These are phyloP conservation scores for Popillia japonica DNA, from an alignment of 1,140 invertebrate genomes.

Conservation along the genomic window DNA sequence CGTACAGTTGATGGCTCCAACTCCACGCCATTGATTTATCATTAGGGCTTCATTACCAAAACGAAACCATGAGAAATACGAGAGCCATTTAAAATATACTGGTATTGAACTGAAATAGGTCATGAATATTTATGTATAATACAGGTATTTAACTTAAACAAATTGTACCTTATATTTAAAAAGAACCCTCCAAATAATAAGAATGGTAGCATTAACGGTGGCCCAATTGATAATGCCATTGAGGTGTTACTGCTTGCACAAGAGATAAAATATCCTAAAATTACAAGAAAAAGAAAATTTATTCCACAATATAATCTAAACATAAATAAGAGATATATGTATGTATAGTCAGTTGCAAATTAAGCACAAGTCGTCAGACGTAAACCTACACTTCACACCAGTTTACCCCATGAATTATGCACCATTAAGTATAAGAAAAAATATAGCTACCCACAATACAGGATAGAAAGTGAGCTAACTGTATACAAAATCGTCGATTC, in stretches of 20 bases:
- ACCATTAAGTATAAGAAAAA: too few relatives aligned
- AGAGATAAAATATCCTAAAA: constrained; percentile 90
- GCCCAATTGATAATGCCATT: constrained; percentile 88
- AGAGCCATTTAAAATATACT: constrained; percentile 88
- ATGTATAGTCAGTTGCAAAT: too few relatives aligned
- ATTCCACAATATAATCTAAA: too few relatives aligned
- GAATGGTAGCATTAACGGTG: constrained; percentile 91
- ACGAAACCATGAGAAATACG: constrained; percentile 94
- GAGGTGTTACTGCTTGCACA: constrained; percentile 81
- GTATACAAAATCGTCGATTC: too few relatives aligned
- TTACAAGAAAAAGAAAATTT: too few relatives aligned
- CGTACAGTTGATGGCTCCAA: constrained; percentile 77
- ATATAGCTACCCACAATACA: too few relatives aligned
- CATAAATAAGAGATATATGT: too few relatives aligned
- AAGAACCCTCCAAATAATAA: constrained; percentile 96
- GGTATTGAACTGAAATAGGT: constrained; percentile 78
- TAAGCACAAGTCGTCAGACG: too few relatives aligned
- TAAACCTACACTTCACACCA: too few relatives aligned
- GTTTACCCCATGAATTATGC: constrained; percentile 42
- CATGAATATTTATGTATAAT: neutral
- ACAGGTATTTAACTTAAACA: neutral
- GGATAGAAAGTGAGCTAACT: too few relatives aligned
- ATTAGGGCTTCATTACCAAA: constrained; percentile 92
- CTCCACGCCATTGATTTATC: constrained; percentile 91
- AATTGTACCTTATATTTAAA: constrained; percentile 85